Base-by-base conservation (phyloP, 2,797 vertebrate genomes). In the Iguana delicatissima region DNA sequence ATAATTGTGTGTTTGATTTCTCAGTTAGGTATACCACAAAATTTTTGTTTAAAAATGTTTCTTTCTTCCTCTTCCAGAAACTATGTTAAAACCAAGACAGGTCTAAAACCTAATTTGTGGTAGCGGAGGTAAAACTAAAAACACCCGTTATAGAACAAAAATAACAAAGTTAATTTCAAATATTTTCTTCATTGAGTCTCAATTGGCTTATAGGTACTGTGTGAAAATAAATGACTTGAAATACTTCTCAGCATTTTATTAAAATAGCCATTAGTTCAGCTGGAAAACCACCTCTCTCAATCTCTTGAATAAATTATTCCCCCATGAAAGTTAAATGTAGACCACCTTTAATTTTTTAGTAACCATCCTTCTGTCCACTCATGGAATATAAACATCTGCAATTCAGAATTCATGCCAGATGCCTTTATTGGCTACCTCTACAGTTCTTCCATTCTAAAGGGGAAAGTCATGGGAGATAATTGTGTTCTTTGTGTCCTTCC, bases 41-140 rank as follows among this genome's bases (percentile, higher is more conserved):
- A 69, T 57, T 74, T 86, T n/a, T 86, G 38, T 18, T 73, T 26
- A 89, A 67, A 73, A 32, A 83, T 46, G 20, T 14, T 16, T 24
- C 38, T 72, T 82, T 73, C 13, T 55, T 72, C 22, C 38, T 46
- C 38, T 18, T 42, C 64, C 64, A 55, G 50, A 72, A 14, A 29
- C 22, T 81, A 80, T 88, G 6, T 46, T 38, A 35, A 72, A 42
- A 81, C 22, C 35, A 57, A 57, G 26, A 64, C n/a, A 42, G 64
- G 74, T 50, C 57, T 87, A n/a, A 86, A 87, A 67, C 38, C 16
- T 32, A 69, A 84, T 84, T 69, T 79, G 57, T 74, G 69, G 52
- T 52, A 79, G 20, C 35, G 64, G 42, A 42, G 35, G 59, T 86
- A 42, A 76, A 59, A 59, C 14, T 86, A 55, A 59, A 35, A 13